Evolutionary conservation across 92 coral and sea anemone genomes (phyloP).

Genomic region (Epizoanthus fatuus): DNA sequence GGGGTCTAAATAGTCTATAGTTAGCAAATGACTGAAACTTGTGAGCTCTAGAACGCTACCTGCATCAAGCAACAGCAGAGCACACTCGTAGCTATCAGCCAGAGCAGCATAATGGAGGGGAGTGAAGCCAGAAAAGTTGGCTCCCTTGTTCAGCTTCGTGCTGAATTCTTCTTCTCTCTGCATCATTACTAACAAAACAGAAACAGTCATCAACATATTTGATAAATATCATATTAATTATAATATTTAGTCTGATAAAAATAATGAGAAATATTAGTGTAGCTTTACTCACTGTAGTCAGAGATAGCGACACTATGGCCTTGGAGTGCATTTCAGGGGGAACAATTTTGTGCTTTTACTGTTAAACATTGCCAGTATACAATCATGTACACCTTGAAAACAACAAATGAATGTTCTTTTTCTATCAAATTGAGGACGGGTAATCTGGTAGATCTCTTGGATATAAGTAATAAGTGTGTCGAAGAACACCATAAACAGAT

Average conservation of each 20-base stretch:
- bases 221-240: background rate
- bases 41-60: conserved; percentile 49
- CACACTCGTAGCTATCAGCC: conserved; percentile 85
- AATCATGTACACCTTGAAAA: too few species aligned
- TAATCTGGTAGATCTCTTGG: too few species aligned
- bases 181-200: conserved; percentile 77
- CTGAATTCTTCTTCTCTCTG: conserved; percentile 93
- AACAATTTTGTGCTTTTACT: too few species aligned
- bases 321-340: too few species aligned
- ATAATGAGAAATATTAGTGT: too few species aligned
- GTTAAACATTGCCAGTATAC: too few species aligned
- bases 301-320: too few species aligned
- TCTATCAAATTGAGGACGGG: too few species aligned
- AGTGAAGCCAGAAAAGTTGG: conserved; percentile 95
- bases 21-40: background rate
- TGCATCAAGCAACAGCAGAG: conserved; percentile 78
- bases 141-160: conserved; percentile 86
- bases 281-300: too few species aligned
- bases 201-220: background rate
- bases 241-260: background rate
- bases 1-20: background rate
- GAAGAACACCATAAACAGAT: too few species aligned
- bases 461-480: too few species aligned
- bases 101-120: conserved; percentile 98
- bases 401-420: too few species aligned